Evolutionary conservation across 2,888 invertebrate genomes (phyloP), one percentile per base, ranked within the genome.

Genomic region (Alentia gelatinosa): DNA sequence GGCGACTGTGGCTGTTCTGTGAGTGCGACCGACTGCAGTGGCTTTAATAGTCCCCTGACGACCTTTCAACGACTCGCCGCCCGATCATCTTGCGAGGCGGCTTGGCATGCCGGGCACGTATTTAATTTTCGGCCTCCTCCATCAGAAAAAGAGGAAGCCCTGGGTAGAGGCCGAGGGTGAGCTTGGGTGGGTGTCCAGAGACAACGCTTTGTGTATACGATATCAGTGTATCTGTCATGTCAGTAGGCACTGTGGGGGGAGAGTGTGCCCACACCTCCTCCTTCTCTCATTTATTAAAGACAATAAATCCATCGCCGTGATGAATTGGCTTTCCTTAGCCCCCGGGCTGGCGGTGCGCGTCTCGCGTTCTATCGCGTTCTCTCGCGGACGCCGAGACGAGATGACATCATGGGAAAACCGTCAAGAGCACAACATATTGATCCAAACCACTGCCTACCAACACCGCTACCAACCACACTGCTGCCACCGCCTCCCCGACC

Each of bases 371-470:
- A 19, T 63, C 63, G 15, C n/a, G 5, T 63, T 63, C 15, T 63
- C 63, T 68, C 68, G 56, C 19, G 30, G 74, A 74, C 74, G 74
- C 74, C 33, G 26, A 35, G 79, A n/a, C 79, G 79, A 75, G 75
- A 75, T 75, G 75, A 79, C 79, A 79, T 79, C 79, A 79, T 37
- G 79, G 79, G 79, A 37, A 79, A 79, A 79, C 79, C 37, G 79
- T 79, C 79, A 79, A 37, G 79, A 26, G 39, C 37, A 79, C 79
- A 79, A 79, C 79, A 79, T 79, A 79, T 79, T 79, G 79, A 79
- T 79, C 79, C 79, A 35, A 39, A 35, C 5, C n/a, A 79, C 79
- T 79, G 79, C 79, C 23, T 37, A 9, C 39, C 79, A 79, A 35
- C 12, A 19, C 23, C 79, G n/a, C 23, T 7, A 15, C 37, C 79